Percentiles rank a stretch among this genome's conserved stretches.
Evolutionary conservation across 2,797 vertebrate species (phyloP).

Genomic region (Enteromius thamalakanensis): DNA sequence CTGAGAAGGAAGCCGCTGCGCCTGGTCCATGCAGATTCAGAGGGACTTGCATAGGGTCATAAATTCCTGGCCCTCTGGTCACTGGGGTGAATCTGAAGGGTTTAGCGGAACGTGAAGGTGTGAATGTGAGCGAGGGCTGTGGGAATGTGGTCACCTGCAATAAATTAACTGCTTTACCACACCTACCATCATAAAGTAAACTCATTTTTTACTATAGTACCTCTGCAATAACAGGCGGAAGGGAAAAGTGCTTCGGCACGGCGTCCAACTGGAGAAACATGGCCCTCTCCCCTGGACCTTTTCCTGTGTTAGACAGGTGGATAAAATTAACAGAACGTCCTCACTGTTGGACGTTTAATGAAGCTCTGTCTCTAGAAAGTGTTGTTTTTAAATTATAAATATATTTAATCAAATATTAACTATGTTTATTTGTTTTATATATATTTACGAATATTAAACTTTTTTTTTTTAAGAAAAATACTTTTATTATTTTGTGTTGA

Average conservation of each 20-base stretch:
- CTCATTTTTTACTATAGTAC: not conserved
- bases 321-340: not conserved
- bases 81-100: slow-evolving; percentile 23
- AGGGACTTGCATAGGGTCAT: slow-evolving; percentile 40
- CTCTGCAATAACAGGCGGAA: not conserved
- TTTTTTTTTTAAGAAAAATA: too few species aligned
- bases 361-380: not conserved
- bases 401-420: not conserved
- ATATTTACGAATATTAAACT: not conserved
- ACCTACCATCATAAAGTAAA: not conserved
- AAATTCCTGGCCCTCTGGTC: slow-evolving; percentile 51
- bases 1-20: slow-evolving; percentile 59
- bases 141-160: slow-evolving; percentile 15
- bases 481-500: not conserved
- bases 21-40: slow-evolving; percentile 54
- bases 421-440: not conserved
- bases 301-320: not conserved
- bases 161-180: slow-evolving; percentile 16
- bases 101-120: slow-evolving; percentile 31
- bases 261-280: not conserved
- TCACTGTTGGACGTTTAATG: not conserved
- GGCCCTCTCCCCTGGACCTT: slow-evolving; percentile 1
- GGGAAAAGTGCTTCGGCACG: not conserved
- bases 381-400: not conserved
- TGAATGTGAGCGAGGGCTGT: slow-evolving; percentile 13